phyloP scores from a whole-genome alignment of 2,797 vertebrate species.

The Phalanger gymnotis region DNA sequence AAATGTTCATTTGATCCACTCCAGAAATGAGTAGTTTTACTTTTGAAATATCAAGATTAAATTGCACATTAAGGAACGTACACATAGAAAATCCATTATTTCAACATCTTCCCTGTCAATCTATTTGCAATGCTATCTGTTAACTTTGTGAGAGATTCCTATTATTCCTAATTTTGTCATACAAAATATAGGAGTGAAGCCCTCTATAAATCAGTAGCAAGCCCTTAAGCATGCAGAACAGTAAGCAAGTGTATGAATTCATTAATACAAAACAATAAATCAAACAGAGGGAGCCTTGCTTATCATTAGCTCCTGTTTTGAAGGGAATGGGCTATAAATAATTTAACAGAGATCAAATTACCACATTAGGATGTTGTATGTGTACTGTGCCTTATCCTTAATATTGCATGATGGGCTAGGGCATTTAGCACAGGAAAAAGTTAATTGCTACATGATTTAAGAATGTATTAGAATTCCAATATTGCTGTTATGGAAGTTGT shows the following conservation, averaged over 20 bases:
- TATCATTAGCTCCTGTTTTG: constrained; percentile 75
- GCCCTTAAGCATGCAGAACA: constrained; percentile 50
- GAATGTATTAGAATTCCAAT: constrained; percentile 48
- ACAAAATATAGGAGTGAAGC: constrained; percentile 48
- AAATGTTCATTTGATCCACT: background rate
- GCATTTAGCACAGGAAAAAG: constrained; percentile 68
- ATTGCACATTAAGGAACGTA: background rate
- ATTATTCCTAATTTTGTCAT: constrained; percentile 39
- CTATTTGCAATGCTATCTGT: background rate
- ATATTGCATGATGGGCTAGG: constrained; percentile 63
- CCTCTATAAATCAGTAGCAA: constrained; percentile 32
- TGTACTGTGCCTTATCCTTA: constrained; percentile 69
- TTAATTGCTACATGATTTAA: constrained; percentile 71
- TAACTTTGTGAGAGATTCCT: constrained; percentile 44
- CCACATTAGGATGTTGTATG: constrained; percentile 55
- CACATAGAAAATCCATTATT: constrained; percentile 3
- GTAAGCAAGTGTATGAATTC: constrained; percentile 68
- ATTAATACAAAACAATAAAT: constrained; percentile 73
- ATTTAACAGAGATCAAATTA: constrained; percentile 77
- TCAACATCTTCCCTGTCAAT: background rate
- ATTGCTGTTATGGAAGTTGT: constrained; percentile 46
- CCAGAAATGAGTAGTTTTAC: constrained; percentile 17
- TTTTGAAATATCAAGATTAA: constrained; percentile 17
- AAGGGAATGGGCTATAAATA: constrained; percentile 73
- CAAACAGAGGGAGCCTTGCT: constrained; percentile 62